phyloP scores from a whole-genome alignment of 2,113 vertebrate species.

The Nibea coibor region DNA sequence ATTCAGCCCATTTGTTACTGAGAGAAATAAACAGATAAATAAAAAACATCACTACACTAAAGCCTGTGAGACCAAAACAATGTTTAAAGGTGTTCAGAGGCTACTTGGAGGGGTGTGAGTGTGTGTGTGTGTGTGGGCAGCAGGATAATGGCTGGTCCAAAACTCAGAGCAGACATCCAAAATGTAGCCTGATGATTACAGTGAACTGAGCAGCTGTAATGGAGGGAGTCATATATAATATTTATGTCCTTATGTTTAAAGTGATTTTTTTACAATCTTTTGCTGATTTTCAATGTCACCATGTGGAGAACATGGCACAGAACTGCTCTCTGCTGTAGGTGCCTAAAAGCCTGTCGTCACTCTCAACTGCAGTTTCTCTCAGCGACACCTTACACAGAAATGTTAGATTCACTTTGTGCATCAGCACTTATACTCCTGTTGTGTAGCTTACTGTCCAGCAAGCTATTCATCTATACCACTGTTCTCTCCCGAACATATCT shows the following conservation, averaged over 20 bases:
- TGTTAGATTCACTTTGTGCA: background rate
- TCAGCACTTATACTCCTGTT: background rate
- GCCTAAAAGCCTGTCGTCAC: background rate
- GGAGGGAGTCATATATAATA: constrained; percentile 27
- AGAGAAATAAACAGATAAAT: constrained; percentile 59
- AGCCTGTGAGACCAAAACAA: constrained; percentile 43
- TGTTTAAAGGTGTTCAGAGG: constrained; percentile 55
- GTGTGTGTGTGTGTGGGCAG: constrained; percentile 29
- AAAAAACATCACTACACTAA: constrained; percentile 29
- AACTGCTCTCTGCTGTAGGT: background rate
- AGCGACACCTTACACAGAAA: background rate
- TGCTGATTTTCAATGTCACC: constrained; percentile 1
- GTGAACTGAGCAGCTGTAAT: constrained; percentile 33
- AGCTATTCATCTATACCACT: background rate
- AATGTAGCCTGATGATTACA: constrained; percentile 41
- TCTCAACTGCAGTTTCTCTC: background rate
- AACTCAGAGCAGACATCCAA: constrained; percentile 49
- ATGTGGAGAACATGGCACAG: background rate
- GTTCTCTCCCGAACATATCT: background rate
- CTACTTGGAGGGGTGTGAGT: constrained; percentile 7
- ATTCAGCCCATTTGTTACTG: constrained; percentile 52
- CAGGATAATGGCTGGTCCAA: constrained; percentile 41
- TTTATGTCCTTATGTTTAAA: constrained; percentile 45
- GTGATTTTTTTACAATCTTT: constrained; percentile 5
- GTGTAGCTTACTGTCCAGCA: background rate